Conservation (phyloP, 2,797 vertebrate species). For the Hozukius guyotensis region DNA sequence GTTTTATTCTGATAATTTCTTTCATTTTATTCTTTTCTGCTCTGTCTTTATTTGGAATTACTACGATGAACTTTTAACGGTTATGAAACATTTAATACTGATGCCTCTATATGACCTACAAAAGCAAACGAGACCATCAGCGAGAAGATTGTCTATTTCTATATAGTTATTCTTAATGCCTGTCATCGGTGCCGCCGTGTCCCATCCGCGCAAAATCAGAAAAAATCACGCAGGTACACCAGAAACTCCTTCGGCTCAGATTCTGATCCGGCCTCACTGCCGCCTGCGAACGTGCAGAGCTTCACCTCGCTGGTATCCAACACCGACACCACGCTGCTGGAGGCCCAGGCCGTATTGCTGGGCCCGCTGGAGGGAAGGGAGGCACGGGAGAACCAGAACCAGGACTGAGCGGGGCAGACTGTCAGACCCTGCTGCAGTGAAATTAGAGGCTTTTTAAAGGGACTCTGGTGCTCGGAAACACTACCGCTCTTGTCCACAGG, state of each 20-base stretch:
- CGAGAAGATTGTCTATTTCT: not conserved
- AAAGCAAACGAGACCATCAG: too few species aligned
- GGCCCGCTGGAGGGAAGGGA: too few species aligned
- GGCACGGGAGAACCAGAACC: too few species aligned
- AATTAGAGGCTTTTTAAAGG: too few species aligned
- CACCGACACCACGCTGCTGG: not conserved
- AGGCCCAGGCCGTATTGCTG: too few species aligned
- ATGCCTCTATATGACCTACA: too few species aligned
- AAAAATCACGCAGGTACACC: not conserved
- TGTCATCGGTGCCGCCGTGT: not conserved
- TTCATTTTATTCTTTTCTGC: not conserved
- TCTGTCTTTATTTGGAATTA: not conserved
- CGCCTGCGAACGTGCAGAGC: not conserved
- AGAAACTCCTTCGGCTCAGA: too few species aligned
- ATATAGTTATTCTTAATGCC: not conserved
- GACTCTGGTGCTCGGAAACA: too few species aligned
- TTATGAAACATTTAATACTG: not conserved
- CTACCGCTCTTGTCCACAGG: too few species aligned
- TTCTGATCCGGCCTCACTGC: not conserved
- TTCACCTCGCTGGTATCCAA: not conserved
- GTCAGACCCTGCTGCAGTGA: too few species aligned
- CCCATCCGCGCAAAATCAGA: not conserved
- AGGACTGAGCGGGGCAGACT: too few species aligned
- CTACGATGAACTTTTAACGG: not conserved
- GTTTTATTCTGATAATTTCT: not conserved